Base-by-base conservation (phyloP, 2,797 vertebrate species). In the Tolypeutes matacus region DNA sequence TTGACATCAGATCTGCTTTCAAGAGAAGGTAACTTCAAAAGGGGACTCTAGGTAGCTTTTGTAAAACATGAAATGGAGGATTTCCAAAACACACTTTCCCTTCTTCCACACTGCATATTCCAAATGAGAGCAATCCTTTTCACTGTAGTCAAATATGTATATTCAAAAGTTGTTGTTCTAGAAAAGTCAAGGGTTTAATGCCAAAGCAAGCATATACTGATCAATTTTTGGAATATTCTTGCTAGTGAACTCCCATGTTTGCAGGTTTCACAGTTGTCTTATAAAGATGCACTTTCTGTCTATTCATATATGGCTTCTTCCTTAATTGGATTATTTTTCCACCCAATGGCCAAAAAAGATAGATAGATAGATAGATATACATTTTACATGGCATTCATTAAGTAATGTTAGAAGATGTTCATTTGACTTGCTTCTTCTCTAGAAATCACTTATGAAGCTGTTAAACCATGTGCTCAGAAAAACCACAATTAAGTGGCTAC, bases 1-100 rank as follows among this genome's bases (percentile, higher is more conserved):
- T 99, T 98, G 99, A 99, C 98, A 99, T 99, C 98, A 99, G 99
- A 97, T 99, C 99, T 97, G 99, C 99, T 98, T 99, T 99, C 98
- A 99, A 99, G 98, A 99, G 99, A 98, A 99, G 99, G 99, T 99
- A 99, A 99, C 95, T 93, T 94, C 70, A 53, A 78, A 70, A 49
- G 67, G 56, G 86, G 58, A 75, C 85, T 65, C 76, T 84, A 15
- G 72, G 78, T 69, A 91, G 56, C 27, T 95, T 72, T 89, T 86
- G 17, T 78, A 70, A 36, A 89, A 83, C 4, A 13, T 5, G 5
- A 42, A 65, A 73, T 12, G 10, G 89, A 17, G 25, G 77, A 49
- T 84, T 87, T 77, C 87, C 49, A 92, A 91, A 96, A 60, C 5
- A 58, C 5, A 31, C 9, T 18, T 69, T 73, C 18, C 42, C 49